These are phyloP conservation scores for Corythucha ciliata DNA, from an alignment of 2,888 invertebrate genomes.

Conservation along the genomic window DNA sequence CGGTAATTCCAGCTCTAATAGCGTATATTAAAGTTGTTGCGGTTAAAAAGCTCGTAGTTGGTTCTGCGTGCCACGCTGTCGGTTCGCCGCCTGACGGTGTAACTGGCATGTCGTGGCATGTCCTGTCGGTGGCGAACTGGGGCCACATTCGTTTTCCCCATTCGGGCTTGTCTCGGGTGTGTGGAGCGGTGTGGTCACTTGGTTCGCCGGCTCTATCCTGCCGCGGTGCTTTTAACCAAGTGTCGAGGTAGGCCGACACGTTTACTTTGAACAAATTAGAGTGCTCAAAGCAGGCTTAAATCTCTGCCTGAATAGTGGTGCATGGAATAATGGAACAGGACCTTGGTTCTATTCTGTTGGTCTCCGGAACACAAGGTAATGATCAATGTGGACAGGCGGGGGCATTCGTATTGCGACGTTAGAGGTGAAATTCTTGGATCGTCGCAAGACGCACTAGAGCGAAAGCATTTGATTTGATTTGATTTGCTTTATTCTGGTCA, in stretches of 20 bases:
- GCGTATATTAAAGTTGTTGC: conserved; percentile 63
- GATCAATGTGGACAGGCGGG: conserved; percentile 54
- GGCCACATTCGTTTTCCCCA: no score
- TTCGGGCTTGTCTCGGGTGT: no score
- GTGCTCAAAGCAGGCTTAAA: conserved; percentile 51
- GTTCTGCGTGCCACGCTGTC: conserved; percentile 45
- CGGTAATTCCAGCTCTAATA: conserved; percentile 62
- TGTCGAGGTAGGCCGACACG: conserved; percentile 47
- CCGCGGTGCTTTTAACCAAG: conserved; percentile 41
- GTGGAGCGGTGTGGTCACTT: no score
- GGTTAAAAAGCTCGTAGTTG: conserved; percentile 54
- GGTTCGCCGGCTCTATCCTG: conserved; percentile 39
- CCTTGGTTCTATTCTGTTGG: conserved; percentile 55
- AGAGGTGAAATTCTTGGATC: conserved; percentile 59
- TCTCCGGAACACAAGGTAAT: conserved; percentile 44
- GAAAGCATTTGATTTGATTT: no score
- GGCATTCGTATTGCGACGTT: conserved; percentile 54
- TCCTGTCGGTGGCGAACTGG: conserved; percentile 33
- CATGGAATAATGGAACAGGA: conserved; percentile 60
- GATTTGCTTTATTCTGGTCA: no score
- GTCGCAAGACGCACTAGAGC: conserved; percentile 39
- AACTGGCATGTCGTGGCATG: conserved; percentile 32
- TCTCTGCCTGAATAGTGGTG: conserved; percentile 46
- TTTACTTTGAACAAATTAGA: conserved; percentile 60
- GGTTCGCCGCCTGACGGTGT: conserved; percentile 43